These are phyloP conservation scores for Osmerus eperlanus DNA, from an alignment of 2,113 vertebrate species.

Conservation along the genomic window DNA sequence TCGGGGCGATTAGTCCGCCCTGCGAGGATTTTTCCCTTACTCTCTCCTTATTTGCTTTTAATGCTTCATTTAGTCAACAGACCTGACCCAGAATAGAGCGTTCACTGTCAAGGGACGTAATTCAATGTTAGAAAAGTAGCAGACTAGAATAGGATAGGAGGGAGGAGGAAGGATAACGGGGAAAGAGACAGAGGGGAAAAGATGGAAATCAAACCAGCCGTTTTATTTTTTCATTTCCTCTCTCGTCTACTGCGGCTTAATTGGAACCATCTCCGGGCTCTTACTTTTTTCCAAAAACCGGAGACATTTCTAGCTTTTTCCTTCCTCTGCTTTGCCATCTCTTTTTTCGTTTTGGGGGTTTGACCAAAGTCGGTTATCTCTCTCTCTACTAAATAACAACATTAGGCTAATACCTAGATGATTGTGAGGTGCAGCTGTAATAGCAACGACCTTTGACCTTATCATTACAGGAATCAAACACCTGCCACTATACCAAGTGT, in stretches of 20 bases:
- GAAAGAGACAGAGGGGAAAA: constrained; percentile 11
- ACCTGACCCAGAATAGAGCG: constrained; percentile 22
- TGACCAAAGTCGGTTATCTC: not conserved
- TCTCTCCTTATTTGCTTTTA: constrained; percentile 40
- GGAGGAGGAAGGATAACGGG: constrained; percentile 8
- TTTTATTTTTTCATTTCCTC: constrained; percentile 66
- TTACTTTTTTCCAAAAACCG: constrained; percentile 34
- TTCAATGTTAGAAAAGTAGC: constrained; percentile 19
- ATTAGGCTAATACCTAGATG: constrained; percentile 22
- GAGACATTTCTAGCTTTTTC: not conserved
- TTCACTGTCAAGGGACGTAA: constrained; percentile 14
- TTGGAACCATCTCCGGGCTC: constrained; percentile 57
- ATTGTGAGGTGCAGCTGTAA: constrained; percentile 37
- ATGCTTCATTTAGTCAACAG: constrained; percentile 39
- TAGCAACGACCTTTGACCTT: constrained; percentile 25
- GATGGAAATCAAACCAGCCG: constrained; percentile 56
- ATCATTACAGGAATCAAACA: constrained; percentile 1
- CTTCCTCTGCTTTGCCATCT: too few species aligned
- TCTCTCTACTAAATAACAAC: constrained; percentile 33
- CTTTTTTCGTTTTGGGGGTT: too few species aligned
- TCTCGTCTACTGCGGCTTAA: constrained; percentile 42
- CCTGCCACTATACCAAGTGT: not conserved
- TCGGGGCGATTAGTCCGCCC: constrained; percentile 44
- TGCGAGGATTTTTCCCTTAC: constrained; percentile 39
- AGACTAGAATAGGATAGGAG: constrained; percentile 28